A percentile compares a stretch with the other conserved stretches of the same genome.
These are phyloP conservation scores for Rhyzopertha dominica DNA, from an alignment of 1,140 invertebrate species.

Conservation along the genomic window DNA sequence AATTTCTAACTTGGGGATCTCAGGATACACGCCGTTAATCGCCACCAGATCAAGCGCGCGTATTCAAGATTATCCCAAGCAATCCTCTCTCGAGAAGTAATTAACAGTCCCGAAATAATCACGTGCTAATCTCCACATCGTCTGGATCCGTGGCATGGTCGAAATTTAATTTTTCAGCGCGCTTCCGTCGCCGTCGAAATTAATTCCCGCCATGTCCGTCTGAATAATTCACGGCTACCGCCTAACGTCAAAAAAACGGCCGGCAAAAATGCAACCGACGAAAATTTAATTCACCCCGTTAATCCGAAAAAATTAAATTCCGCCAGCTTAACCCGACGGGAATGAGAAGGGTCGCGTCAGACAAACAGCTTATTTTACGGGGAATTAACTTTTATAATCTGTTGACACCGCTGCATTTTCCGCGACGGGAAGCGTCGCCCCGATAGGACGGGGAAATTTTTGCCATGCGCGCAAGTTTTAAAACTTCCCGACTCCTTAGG, in stretches of 20 bases:
- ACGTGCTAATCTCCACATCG: conserved; percentile 22
- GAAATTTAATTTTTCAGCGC: too few species aligned
- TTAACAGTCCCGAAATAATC: conserved; percentile 25
- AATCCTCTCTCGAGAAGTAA: conserved; percentile 20
- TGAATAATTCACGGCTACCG: too few species aligned
- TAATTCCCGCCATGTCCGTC: too few species aligned
- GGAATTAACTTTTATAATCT: conserved; percentile 40
- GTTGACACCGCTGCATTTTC: conserved; percentile 31
- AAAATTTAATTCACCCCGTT: conserved; percentile 16
- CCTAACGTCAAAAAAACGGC: too few species aligned
- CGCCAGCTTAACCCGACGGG: conserved; percentile 16
- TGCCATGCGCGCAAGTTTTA: conserved; percentile 3
- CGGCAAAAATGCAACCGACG: too few species aligned
- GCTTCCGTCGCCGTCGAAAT: too few species aligned
- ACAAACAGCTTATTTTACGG: conserved; percentile 37
- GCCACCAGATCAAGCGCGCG: too few species aligned
- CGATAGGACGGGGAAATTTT: not conserved
- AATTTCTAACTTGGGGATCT: too few species aligned
- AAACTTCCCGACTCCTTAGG: not conserved
- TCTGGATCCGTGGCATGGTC: too few species aligned
- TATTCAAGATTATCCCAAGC: too few species aligned
- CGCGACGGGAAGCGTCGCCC: conserved; percentile 22
- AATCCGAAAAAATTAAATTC: conserved; percentile 22
- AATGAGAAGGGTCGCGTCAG: conserved; percentile 24
- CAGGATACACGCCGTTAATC: too few species aligned